Percentiles rank a stretch among this genome's conserved stretches.
Evolutionary conservation across 2,113 vertebrate species (phyloP).

Genomic region (Anarrhichthys ocellatus): DNA sequence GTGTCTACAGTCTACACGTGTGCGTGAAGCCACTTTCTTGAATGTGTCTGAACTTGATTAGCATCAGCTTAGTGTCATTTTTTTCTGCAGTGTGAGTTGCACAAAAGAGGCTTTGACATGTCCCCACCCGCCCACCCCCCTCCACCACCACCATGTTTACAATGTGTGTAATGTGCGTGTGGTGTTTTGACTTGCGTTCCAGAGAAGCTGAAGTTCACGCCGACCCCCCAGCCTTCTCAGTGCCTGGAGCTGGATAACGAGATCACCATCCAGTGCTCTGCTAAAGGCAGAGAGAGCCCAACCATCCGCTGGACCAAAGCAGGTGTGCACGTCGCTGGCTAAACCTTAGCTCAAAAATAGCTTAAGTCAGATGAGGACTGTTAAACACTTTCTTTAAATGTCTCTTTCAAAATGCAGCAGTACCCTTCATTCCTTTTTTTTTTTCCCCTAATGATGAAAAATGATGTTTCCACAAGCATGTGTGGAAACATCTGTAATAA

Average conservation of each 20-base stretch:
- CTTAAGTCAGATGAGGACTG: conserved; percentile 16
- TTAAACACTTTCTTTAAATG: not conserved
- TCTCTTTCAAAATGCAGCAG: not conserved
- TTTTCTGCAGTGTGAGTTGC: conserved; percentile 8
- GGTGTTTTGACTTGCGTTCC: conserved; percentile 69
- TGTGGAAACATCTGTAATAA: not conserved
- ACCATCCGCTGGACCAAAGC: conserved; percentile 93
- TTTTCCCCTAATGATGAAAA: conserved; percentile 17
- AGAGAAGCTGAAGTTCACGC: conserved; percentile 98
- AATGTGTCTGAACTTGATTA: conserved; percentile 58
- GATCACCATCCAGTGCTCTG: conserved; percentile 91
- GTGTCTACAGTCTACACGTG: not conserved
- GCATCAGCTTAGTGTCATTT: conserved; percentile 42
- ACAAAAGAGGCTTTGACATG: conserved; percentile 49
- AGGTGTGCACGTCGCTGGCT: conserved; percentile 77
- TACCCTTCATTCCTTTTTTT: not conserved
- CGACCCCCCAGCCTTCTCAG: conserved; percentile 89
- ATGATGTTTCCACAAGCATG: conserved; percentile 16
- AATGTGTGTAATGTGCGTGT: conserved; percentile 24
- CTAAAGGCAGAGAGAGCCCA: conserved; percentile 90
- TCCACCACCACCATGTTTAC: not conserved
- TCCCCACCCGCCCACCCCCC: not conserved
- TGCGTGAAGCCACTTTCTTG: conserved; percentile 25
- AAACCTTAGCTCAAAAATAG: not conserved
- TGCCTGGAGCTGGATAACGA: conserved; percentile 96